Conservation (phyloP, 1,140 invertebrate genomes). For the Calycopis cecrops region DNA sequence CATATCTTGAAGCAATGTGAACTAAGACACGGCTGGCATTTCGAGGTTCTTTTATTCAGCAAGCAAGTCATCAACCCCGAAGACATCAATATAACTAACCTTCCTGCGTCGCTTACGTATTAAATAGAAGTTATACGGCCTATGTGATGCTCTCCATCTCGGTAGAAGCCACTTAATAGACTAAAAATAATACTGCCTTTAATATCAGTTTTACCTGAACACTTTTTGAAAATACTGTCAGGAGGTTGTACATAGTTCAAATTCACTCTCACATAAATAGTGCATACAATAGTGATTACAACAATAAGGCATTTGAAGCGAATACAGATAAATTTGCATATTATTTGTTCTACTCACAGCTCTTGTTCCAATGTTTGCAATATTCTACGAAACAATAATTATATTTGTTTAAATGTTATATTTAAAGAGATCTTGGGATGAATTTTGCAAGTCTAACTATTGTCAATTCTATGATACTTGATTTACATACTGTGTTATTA, state of each 20-base stretch:
- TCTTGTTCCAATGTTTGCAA: slow-evolving; percentile 48
- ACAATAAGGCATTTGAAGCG: slow-evolving; percentile 18
- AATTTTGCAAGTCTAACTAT: slow-evolving; percentile 4
- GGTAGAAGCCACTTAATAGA: slow-evolving; percentile 70
- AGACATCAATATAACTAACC: slow-evolving; percentile 38
- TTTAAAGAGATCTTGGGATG: slow-evolving; percentile 4
- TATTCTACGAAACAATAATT: slow-evolving; percentile 42
- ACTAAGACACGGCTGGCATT: slow-evolving; percentile 11
- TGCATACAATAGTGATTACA: slow-evolving; percentile 16
- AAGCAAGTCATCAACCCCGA: slow-evolving; percentile 16
- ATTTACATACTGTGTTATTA: slow-evolving; percentile 4
- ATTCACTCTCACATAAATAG: slow-evolving; percentile 6
- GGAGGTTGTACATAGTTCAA: background rate
- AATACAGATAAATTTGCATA: slow-evolving; percentile 19
- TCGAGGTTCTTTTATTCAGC: slow-evolving; percentile 9
- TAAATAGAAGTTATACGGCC: slow-evolving; percentile 56
- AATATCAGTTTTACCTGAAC: background rate
- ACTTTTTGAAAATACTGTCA: slow-evolving; percentile 7
- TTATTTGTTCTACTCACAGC: slow-evolving; percentile 47
- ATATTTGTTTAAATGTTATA: slow-evolving; percentile 15
- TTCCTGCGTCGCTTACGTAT: slow-evolving; percentile 45
- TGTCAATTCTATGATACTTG: background rate
- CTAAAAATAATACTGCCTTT: slow-evolving; percentile 58
- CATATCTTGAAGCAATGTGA: slow-evolving; percentile 8
- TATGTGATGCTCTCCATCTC: slow-evolving; percentile 71